Conservation (phyloP, 2,113 vertebrate genomes). For the Nymphicus hollandicus region DNA sequence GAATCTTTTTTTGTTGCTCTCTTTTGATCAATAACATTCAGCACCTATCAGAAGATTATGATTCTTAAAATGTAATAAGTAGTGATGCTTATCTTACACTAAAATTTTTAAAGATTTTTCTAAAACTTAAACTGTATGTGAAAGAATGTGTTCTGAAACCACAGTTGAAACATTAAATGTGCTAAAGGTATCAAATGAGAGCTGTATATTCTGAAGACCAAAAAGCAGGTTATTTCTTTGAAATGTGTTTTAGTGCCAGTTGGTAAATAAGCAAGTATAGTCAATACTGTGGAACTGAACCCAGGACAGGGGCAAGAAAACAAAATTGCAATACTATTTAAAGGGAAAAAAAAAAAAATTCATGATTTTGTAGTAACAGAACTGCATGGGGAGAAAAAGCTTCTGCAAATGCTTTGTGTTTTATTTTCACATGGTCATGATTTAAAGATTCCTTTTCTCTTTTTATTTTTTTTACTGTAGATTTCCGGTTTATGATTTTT, state of each 20-base stretch:
- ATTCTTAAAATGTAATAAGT: neutral
- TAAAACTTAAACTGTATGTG: neutral
- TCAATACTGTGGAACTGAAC: neutral
- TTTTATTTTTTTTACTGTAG: neutral
- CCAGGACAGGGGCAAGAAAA: neutral
- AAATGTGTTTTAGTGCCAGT: neutral
- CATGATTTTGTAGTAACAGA: neutral
- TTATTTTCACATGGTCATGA: neutral
- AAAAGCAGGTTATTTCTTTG: neutral
- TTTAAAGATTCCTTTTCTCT: neutral
- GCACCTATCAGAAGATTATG: neutral
- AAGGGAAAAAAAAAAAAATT: neutral
- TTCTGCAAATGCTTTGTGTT: neutral
- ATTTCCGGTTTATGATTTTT: neutral
- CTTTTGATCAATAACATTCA: neutral
- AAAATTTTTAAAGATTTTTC: neutral
- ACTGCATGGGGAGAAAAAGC: neutral
- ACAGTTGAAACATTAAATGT: neutral
- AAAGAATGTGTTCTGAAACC: neutral
- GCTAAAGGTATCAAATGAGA: neutral
- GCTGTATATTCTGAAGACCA: neutral
- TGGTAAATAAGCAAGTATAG: neutral
- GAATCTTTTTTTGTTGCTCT: neutral
- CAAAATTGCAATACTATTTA: constrained; percentile 9
- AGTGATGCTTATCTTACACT: neutral